Percentiles rank a stretch among this genome's conserved stretches.
These are phyloP conservation scores for Meandrusa payeni DNA, from an alignment of 2,888 invertebrate species.

Conservation along the genomic window DNA sequence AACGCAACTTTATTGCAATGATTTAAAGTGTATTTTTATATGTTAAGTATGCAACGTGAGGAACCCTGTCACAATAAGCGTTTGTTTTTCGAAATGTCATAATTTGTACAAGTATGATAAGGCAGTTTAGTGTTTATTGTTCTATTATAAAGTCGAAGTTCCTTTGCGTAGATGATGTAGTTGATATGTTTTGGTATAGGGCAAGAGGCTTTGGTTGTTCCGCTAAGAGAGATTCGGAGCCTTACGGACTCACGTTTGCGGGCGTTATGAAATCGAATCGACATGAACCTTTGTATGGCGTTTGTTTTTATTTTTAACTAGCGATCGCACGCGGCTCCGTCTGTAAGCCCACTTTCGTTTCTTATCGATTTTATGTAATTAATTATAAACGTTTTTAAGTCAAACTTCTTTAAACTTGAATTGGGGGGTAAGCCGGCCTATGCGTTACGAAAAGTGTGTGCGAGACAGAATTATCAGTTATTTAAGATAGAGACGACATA, in stretches of 20 bases:
- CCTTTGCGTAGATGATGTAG: conserved; percentile 17
- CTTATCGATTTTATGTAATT: conserved; percentile 16
- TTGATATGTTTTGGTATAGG: conserved; percentile 37
- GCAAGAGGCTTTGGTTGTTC: conserved; percentile 41
- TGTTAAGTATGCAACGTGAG: conserved; percentile 13
- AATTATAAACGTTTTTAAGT: too few relatives aligned
- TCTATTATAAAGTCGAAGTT: conserved; percentile 33
- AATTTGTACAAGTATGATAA: conserved; percentile 38
- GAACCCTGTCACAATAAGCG: conserved; percentile 44
- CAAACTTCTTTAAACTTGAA: too few relatives aligned
- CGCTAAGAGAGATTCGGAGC: conserved; percentile 71
- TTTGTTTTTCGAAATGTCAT: conserved; percentile 48
- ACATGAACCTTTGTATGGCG: conserved; percentile 56
- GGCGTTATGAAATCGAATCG: conserved; percentile 70
- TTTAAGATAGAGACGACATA: too few relatives aligned
- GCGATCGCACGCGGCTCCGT: conserved; percentile 25
- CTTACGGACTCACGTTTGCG: conserved; percentile 66
- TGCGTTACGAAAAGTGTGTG: too few relatives aligned
- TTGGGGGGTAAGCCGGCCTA: too few relatives aligned
- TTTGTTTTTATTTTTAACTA: conserved; percentile 37
- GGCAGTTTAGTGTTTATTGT: conserved; percentile 28
- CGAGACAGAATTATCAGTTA: too few relatives aligned
- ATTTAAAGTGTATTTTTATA: conserved; percentile 27
- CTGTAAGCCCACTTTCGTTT: conserved; percentile 22
- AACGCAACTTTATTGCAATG: conserved; percentile 21